Conservation (phyloP, 2,888 invertebrate species). For the Dolichopus griseipennis region DNA sequence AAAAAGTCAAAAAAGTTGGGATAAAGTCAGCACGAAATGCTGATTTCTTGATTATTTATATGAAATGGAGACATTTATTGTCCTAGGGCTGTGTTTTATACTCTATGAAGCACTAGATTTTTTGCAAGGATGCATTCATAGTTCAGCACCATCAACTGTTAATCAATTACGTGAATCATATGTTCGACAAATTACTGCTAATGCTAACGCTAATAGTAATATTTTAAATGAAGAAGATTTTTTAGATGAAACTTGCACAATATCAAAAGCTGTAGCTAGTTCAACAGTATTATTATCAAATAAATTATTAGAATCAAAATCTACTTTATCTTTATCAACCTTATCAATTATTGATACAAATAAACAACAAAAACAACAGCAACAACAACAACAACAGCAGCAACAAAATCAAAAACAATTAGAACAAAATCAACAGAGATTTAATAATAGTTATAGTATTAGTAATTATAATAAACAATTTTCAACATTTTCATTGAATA, state of each 20-base stretch:
- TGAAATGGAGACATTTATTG: constrained; percentile 56
- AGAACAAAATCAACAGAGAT: no score
- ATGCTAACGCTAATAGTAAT: neutral
- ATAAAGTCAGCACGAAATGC: constrained; percentile 13
- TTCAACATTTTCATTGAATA: neutral
- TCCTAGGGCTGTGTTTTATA: constrained; percentile 57
- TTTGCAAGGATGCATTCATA: constrained; percentile 48
- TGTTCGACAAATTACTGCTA: constrained; percentile 38
- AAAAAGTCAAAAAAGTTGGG: neutral
- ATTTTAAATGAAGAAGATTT: neutral
- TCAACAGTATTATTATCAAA: neutral
- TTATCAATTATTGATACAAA: neutral
- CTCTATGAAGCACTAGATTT: constrained; percentile 60
- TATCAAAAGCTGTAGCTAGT: constrained; percentile 22
- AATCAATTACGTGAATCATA: constrained; percentile 40
- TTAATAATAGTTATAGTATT: no score
- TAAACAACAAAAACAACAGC: neutral
- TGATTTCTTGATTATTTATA: constrained; percentile 10
- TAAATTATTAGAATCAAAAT: constrained; percentile 7
- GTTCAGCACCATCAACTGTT: constrained; percentile 36
- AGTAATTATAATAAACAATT: neutral
- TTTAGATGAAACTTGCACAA: neutral
- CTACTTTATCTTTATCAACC: neutral
- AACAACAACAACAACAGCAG: neutral
- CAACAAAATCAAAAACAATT: neutral